These are phyloP conservation scores for Stigmatopora nigra DNA, from an alignment of 2,113 vertebrate genomes.

Conservation along the genomic window DNA sequence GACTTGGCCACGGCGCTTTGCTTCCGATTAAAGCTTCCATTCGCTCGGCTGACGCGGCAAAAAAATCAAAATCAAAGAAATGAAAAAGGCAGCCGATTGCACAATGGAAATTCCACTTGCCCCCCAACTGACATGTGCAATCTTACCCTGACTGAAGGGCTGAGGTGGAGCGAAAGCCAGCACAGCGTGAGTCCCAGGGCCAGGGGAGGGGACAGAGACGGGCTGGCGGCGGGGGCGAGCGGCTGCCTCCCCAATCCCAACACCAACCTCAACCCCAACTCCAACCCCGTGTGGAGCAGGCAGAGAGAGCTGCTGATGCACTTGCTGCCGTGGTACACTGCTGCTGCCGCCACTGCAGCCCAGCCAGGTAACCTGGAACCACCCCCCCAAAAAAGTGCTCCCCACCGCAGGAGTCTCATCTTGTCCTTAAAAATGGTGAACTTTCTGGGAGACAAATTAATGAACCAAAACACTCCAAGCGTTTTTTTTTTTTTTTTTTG, in stretches of 20 bases:
- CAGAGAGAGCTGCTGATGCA: constrained; percentile 78
- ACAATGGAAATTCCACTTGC: constrained; percentile 12
- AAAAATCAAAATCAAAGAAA: background rate
- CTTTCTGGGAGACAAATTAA: too few species aligned
- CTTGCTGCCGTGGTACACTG: constrained; percentile 74
- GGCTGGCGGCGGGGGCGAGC: constrained; percentile 52
- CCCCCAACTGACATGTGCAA: constrained; percentile 35
- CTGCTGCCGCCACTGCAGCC: constrained; percentile 56
- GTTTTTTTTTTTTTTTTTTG: too few species aligned
- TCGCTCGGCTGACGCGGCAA: constrained; percentile 25
- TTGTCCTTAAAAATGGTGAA: background rate
- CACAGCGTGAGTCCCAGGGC: constrained; percentile 69
- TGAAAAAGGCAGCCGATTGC: background rate
- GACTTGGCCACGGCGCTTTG: constrained; percentile 35
- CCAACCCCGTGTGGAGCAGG: constrained; percentile 69
- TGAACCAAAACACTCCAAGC: too few species aligned
- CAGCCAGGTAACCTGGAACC: constrained; percentile 65
- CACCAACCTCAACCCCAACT: constrained; percentile 62
- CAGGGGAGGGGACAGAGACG: constrained; percentile 65
- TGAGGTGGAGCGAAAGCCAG: constrained; percentile 78
- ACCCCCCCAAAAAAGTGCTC: constrained; percentile 6
- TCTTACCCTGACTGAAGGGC: constrained; percentile 66
- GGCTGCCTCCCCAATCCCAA: constrained; percentile 58
- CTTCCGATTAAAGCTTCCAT: constrained; percentile 40
- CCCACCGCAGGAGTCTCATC: constrained; percentile 3